These are phyloP conservation scores for Lypha dubia DNA, from an alignment of 2,888 invertebrate genomes.

Conservation along the genomic window DNA sequence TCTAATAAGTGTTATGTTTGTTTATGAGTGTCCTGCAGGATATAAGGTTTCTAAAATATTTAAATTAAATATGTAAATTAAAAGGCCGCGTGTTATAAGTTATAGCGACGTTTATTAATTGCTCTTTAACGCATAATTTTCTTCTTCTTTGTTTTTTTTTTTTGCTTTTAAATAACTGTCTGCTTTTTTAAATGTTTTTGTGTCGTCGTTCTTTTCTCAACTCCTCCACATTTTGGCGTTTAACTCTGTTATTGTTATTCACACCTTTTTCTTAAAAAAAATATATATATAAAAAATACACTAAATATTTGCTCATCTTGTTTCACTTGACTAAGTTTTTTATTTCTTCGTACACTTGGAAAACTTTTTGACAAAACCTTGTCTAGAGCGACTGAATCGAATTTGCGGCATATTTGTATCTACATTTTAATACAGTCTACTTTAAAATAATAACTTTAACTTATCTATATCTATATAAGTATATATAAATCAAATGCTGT, in stretches of 20 bases:
- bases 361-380: background rate
- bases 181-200: constrained; percentile 11
- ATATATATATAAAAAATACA: constrained; percentile 1
- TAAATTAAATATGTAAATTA: constrained; percentile 64
- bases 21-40: background rate
- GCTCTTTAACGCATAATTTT: constrained; percentile 54
- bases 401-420: no score
- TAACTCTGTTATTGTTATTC: constrained; percentile 50
- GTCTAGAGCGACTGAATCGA: no score
- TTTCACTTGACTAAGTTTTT: constrained; percentile 42
- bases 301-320: constrained; percentile 66
- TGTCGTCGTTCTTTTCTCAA: constrained; percentile 36
- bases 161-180: constrained; percentile 15
- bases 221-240: constrained; percentile 62
- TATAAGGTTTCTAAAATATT: constrained; percentile 42
- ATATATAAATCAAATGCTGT: no score
- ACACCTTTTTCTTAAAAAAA: constrained; percentile 53
- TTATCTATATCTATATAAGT: no score
- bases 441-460: no score
- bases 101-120: constrained; percentile 71
- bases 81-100: constrained; percentile 13
- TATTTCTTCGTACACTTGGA: constrained; percentile 33
- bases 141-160: no score
- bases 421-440: no score
- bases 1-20: background rate